These are phyloP conservation scores for Drosophila hawaiiensis DNA, from an alignment of 2,888 invertebrate species.

Conservation along the genomic window DNA sequence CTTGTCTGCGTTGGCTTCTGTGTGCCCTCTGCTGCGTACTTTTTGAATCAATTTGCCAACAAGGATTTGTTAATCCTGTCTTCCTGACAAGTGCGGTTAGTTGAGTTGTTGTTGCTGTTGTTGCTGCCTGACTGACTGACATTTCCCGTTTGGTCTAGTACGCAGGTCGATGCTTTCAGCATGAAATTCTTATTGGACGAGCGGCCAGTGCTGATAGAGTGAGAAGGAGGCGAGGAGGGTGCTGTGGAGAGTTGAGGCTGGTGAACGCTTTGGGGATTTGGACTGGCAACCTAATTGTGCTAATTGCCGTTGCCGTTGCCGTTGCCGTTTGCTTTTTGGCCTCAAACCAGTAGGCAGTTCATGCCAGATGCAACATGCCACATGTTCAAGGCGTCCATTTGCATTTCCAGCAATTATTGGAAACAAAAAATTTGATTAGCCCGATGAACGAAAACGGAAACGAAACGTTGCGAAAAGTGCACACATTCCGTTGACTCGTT, in stretches of 20 bases:
- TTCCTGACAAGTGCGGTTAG: conserved; percentile 84
- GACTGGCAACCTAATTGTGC: conserved; percentile 81
- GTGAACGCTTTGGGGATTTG: conserved; percentile 79
- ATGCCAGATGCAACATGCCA: conserved; percentile 13
- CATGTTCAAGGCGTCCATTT: conserved; percentile 71
- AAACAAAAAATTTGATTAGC: conserved; percentile 73
- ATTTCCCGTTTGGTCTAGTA: conserved; percentile 56
- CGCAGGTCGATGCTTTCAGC: conserved; percentile 68
- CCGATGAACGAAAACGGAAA: conserved; percentile 25
- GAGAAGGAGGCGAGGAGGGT: neutral
- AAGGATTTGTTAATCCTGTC: conserved; percentile 84
- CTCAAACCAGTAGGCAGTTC: conserved; percentile 38
- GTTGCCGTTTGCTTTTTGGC: conserved; percentile 62
- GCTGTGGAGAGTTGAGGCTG: conserved; percentile 32
- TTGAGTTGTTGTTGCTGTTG: conserved; percentile 65
- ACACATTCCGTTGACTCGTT: conserved; percentile 44
- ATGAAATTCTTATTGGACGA: conserved; percentile 70
- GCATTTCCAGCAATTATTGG: conserved; percentile 79
- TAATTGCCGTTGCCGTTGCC: conserved; percentile 79
- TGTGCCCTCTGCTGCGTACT: conserved; percentile 62
- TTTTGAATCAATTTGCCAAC: conserved; percentile 84
- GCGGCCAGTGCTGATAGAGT: neutral
- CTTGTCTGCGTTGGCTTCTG: conserved; percentile 41
- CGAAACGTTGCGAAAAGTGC: conserved; percentile 52
- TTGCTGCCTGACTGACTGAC: conserved; percentile 47